Conservation (phyloP, 2,113 vertebrate genomes). For the Dasyurus viverrinus region DNA sequence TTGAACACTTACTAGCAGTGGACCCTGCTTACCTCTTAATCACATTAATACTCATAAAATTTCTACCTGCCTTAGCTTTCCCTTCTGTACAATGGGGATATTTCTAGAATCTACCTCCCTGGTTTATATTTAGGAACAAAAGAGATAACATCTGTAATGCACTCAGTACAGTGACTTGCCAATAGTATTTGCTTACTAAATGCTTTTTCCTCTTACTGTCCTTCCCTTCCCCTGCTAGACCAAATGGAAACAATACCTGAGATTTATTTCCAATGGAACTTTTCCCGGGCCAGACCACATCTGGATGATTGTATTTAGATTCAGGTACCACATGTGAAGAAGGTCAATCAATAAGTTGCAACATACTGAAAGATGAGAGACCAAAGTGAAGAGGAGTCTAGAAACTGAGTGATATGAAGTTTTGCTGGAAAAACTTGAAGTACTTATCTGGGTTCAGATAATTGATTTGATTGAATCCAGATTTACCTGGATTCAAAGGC, state of each 20-base stretch:
- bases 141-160: no score
- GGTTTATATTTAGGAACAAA: neutral
- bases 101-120: neutral
- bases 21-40: neutral
- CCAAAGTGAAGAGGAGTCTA: neutral
- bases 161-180: neutral
- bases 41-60: neutral
- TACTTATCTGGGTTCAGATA: no score
- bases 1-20: neutral
- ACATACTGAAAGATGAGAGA: neutral
- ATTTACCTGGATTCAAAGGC: no score
- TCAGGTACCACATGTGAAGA: neutral
- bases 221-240: neutral
- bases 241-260: neutral
- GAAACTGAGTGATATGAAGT: neutral
- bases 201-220: neutral
- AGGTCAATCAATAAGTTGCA: neutral
- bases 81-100: neutral
- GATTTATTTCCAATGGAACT: neutral
- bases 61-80: neutral
- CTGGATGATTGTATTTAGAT: neutral
- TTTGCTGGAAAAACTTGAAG: neutral
- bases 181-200: neutral
- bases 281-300: neutral
- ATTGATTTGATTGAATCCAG: no score